A percentile compares a stretch with the other conserved stretches of the same genome.
Conservation (phyloP, 2,113 vertebrate species). For the Aplodontia rufa region DNA sequence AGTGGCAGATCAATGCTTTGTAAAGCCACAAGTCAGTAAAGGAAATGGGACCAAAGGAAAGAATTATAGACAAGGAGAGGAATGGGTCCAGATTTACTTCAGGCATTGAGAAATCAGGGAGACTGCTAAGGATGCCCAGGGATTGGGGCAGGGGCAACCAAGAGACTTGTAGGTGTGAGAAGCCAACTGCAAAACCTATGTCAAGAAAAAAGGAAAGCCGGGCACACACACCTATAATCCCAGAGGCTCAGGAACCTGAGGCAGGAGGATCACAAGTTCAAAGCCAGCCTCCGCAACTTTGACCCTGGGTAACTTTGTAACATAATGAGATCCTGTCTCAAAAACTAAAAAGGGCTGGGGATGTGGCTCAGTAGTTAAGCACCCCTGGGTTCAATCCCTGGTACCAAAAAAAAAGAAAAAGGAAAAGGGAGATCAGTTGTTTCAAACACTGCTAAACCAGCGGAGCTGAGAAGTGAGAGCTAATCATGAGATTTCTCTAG, state of each 20-base stretch:
- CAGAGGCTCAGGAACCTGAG: no score
- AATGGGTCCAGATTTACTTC: background rate
- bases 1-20: background rate
- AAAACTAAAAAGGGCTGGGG: no score
- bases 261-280: no score
- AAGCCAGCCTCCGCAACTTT: no score
- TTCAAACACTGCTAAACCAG: background rate
- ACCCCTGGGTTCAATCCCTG: no score
- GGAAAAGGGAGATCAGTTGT: background rate
- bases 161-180: background rate
- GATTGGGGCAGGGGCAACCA: background rate
- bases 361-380: no score
- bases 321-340: no score
- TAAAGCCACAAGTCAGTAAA: background rate
- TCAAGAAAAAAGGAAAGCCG: background rate
- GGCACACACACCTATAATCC: no score
- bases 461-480: background rate
- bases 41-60: background rate
- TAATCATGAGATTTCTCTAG: no score
- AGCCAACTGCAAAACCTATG: background rate
- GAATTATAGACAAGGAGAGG: background rate
- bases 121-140: background rate
- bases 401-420: no score
- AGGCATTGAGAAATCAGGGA: background rate
- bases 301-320: no score